A percentile compares a stretch with the other conserved stretches of the same genome.
Conservation (phyloP, 2,113 vertebrate species). For the Xiphophorus couchianus region DNA sequence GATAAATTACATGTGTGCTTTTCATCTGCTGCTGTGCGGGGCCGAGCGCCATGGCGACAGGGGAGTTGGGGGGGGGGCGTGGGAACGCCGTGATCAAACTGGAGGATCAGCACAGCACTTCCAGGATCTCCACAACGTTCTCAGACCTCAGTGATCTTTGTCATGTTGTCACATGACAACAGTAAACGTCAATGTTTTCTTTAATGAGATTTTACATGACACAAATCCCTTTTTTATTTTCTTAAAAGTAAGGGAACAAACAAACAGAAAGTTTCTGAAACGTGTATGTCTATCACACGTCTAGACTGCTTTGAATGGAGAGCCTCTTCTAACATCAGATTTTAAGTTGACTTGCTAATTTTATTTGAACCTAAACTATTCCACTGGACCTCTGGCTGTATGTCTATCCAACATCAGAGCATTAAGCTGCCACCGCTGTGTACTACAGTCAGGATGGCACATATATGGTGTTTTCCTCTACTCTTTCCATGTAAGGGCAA, state of each 20-base stretch:
- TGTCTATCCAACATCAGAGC: neutral
- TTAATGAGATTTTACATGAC: neutral
- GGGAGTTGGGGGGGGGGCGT: constrained; percentile 85
- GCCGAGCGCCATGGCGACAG: constrained; percentile 85
- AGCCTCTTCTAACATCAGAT: too few species aligned
- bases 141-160: neutral
- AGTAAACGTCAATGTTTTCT: too few species aligned
- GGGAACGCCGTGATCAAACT: constrained; percentile 49
- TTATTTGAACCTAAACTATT: too few species aligned
- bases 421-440: too few species aligned
- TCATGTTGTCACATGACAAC: neutral
- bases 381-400: neutral
- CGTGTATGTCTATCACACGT: neutral
- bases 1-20: constrained; percentile 99
- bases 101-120: constrained; percentile 1
- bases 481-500: too few species aligned
- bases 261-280: too few species aligned
- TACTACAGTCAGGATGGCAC: too few species aligned
- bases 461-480: too few species aligned
- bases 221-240: neutral
- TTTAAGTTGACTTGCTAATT: too few species aligned
- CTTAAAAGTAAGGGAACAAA: too few species aligned
- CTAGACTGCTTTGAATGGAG: neutral
- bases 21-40: constrained; percentile 94
- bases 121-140: neutral